Percentiles rank a stretch among this genome's conserved stretches.
phyloP scores from a whole-genome alignment of 53 echinoderm and acorn worm genomes.

The Luidia sarsii region DNA sequence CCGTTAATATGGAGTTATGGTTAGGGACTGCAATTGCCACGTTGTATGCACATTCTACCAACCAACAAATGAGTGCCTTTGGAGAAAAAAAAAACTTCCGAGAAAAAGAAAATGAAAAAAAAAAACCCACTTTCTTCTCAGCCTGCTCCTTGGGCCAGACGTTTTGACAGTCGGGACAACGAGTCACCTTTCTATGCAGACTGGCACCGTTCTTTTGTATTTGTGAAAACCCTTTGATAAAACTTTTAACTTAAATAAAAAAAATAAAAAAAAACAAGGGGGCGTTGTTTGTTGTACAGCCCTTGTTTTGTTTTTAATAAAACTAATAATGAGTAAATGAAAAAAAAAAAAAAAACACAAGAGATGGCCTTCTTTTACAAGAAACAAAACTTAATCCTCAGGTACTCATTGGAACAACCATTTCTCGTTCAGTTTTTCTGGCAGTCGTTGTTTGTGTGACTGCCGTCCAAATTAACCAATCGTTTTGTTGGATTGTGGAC shows the following conservation, averaged over 20 bases:
- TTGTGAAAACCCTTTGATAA: constrained; percentile 44
- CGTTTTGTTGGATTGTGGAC: too few species aligned
- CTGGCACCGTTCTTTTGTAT: constrained; percentile 49
- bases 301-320: constrained; percentile 1
- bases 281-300: constrained; percentile 29
- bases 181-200: constrained; percentile 29
- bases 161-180: constrained; percentile 14
- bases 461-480: too few species aligned
- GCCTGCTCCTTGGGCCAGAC: too few species aligned
- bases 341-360: background rate
- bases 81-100: background rate
- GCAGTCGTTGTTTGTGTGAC: too few species aligned
- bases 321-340: too few species aligned
- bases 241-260: constrained; percentile 28
- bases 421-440: too few species aligned
- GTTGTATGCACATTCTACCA: constrained; percentile 45
- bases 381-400: background rate
- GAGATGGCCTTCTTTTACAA: background rate
- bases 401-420: background rate
- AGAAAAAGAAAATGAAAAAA: too few species aligned
- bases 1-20: too few species aligned
- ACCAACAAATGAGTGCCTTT: constrained; percentile 39
- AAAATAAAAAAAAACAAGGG: too few species aligned
- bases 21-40: too few species aligned
- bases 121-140: too few species aligned